phyloP scores from a whole-genome alignment of 2,797 vertebrate genomes.

The Cuculus canorus region DNA sequence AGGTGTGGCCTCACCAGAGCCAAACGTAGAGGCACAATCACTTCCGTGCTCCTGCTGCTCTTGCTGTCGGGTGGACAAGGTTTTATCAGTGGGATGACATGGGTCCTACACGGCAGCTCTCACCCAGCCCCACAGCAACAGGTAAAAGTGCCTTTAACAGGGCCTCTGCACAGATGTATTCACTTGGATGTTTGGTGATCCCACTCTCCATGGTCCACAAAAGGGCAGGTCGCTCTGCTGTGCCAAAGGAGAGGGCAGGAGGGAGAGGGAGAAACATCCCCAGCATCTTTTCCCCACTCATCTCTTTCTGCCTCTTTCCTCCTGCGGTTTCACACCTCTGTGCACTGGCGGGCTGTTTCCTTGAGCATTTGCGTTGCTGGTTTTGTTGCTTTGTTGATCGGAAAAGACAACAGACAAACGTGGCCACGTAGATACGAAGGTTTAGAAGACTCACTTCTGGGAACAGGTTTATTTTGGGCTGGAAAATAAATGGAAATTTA shows the following conservation, averaged over 20 bases:
- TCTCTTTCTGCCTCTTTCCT: not conserved
- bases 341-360: not conserved
- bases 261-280: not conserved
- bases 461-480: not conserved
- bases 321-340: constrained; percentile 43
- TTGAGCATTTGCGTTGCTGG: not conserved
- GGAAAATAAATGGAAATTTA: constrained; percentile 18
- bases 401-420: constrained; percentile 7
- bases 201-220: not conserved
- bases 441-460: constrained; percentile 16
- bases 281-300: not conserved
- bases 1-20: too few species aligned
- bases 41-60: too few species aligned
- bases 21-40: too few species aligned
- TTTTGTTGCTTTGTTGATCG: constrained; percentile 24
- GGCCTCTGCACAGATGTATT: not conserved
- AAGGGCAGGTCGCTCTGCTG: not conserved
- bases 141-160: not conserved
- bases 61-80: too few species aligned
- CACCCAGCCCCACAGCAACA: fast-evolving
- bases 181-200: fast-evolving
- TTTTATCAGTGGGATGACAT: not conserved
- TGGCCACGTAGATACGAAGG: not conserved
- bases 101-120: fast-evolving
- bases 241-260: not conserved